These are phyloP conservation scores for Cheilosia grossa DNA, from an alignment of 2,888 invertebrate species.

Conservation along the genomic window DNA sequence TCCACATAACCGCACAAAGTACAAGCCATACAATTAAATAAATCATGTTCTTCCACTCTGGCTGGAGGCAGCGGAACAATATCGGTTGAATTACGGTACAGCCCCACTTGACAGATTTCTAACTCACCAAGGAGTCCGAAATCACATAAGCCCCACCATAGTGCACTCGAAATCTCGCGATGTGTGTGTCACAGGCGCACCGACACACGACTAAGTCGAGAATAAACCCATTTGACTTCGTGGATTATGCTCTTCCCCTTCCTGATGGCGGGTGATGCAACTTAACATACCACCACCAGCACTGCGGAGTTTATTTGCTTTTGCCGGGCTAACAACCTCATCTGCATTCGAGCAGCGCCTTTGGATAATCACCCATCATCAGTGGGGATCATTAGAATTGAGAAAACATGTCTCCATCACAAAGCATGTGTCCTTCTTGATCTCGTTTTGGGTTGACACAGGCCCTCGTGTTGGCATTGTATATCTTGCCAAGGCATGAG, in stretches of 20 bases:
- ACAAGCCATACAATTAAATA: conserved; percentile 51
- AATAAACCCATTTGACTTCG: conserved; percentile 63
- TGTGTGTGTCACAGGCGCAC: conserved; percentile 65
- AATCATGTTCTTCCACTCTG: conserved; percentile 53
- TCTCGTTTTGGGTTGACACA: conserved; percentile 67
- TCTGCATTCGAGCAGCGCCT: conserved; percentile 58
- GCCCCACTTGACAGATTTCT: conserved; percentile 51
- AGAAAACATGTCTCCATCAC: conserved; percentile 51
- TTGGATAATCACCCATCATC: conserved; percentile 71
- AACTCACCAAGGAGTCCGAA: conserved; percentile 52
- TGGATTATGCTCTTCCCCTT: conserved; percentile 50
- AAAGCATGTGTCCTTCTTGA: conserved; percentile 70
- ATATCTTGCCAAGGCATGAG: conserved; percentile 49
- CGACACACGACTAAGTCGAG: background rate
- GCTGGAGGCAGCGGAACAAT: conserved; percentile 36
- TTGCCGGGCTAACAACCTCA: conserved; percentile 46
- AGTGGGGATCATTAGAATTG: conserved; percentile 63
- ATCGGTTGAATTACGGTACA: conserved; percentile 51
- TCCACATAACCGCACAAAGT: conserved; percentile 49
- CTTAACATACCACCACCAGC: conserved; percentile 31
- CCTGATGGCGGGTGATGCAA: conserved; percentile 22
- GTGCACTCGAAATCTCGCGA: conserved; percentile 40
- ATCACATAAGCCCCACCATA: conserved; percentile 27
- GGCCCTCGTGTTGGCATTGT: conserved; percentile 58
- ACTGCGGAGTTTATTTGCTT: conserved; percentile 38